Evolutionary conservation across 1,140 invertebrate species (phyloP), one percentile per base, ranked within the genome.

Genomic region (Tetramorium alpestre): DNA sequence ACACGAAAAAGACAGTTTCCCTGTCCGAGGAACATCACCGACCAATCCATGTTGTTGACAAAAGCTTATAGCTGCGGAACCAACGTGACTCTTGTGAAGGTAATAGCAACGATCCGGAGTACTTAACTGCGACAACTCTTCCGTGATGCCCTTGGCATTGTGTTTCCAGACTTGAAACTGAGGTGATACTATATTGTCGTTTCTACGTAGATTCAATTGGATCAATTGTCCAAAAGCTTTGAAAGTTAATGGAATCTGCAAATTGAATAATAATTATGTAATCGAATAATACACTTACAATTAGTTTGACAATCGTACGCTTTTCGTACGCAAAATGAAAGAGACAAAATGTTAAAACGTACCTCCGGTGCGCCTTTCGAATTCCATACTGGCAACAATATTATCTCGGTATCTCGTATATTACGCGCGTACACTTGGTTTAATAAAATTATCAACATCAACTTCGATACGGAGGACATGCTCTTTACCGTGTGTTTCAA

Each of bases 31-130:
- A 60, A 41, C 70, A 60, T 87, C 75, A 94, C 95, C 92, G 92
- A 96, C 96, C 91, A 96, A 88, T 58, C 91, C 85, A 84, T 92
- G 92, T 28, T 94, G 91, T n/a, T 95, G 88, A 88, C 96, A 96
- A 70, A 96, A 92, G 91, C 95, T 96, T 28, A 96, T 92, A 10
- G 96, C 96, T 25, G 96, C 96, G 0, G 95, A 93, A 58, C 90
- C 93, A 5, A 87, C 86, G 16, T 88, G 91, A 91, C 96, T 94
- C 47, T 90, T 70, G 77, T 96, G 95, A 41, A 96, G 90, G 91
- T 96, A 96, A 91, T 96, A 94, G 86, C 96, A 96, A 16, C 93
- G 92, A 58, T 86, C 76, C 0, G 94, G 91, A 49, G 92, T 78
- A 56, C 54, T 84, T 16, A 93, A 75, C 80, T 91, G 84, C 47